Evolutionary conservation across 2,888 invertebrate species (phyloP).

Genomic region (Smittia aterrima): DNA sequence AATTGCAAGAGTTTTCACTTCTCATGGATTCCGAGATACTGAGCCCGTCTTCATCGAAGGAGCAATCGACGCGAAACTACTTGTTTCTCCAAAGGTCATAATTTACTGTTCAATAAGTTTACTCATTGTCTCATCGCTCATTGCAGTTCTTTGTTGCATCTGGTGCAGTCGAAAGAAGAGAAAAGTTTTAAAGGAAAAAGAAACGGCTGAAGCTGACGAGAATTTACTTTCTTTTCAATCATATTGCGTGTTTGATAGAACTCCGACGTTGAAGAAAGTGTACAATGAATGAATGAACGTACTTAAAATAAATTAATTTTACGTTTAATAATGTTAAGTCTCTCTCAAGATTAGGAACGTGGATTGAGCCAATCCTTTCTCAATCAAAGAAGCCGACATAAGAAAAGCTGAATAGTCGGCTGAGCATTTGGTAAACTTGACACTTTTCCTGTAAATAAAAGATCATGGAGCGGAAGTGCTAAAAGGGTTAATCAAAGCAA

Average conservation of each 20-base stretch:
- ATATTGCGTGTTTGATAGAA: constrained; percentile 30
- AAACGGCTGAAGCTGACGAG: constrained; percentile 17
- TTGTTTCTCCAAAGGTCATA: background rate
- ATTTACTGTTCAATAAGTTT: background rate
- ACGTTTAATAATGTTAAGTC: no score
- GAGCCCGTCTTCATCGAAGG: background rate
- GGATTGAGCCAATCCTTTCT: no score
- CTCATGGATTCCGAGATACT: background rate
- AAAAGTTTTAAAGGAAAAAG: background rate
- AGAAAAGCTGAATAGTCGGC: no score
- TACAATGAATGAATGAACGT: background rate
- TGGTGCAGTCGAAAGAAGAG: background rate
- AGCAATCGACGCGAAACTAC: background rate
- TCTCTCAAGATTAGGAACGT: no score
- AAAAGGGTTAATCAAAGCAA: constrained; percentile 23
- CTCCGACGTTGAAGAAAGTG: no score
- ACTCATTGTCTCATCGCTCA: background rate
- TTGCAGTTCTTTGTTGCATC: background rate
- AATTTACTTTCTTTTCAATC: constrained; percentile 30
- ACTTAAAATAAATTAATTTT: no score
- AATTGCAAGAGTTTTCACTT: constrained; percentile 12
- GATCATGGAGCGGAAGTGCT: constrained; percentile 3
- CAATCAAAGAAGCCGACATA: no score
- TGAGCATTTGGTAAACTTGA: constrained; percentile 13
- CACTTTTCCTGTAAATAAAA: constrained; percentile 13